Base-by-base conservation (phyloP, 2,113 vertebrate species). In the Sitta europaea region DNA sequence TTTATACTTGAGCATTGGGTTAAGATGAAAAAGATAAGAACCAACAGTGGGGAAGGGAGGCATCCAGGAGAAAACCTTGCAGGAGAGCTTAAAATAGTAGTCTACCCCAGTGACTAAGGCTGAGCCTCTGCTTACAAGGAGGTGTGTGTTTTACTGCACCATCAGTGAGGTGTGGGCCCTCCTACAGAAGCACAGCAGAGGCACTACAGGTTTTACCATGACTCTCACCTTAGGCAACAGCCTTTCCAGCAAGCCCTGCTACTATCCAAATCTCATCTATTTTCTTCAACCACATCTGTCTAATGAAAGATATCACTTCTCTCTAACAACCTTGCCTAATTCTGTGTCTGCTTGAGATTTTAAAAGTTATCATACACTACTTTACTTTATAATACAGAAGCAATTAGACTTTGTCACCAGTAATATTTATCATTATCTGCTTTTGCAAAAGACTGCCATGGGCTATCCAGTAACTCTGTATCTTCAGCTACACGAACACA, bases 351-450 rank as follows among this genome's bases (percentile, higher is more conserved):
- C 72, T 79, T 47, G 23, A 90, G 63, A 93, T 76, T 96, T 74
- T 51, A 66, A 11, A 86, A 95, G 71, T 90, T 90, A 94, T 70
- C 82, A 66, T 12, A 58, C 14, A 33, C 28, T 50, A 71, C 50
- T 87, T 82, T 93, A 76, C 45, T 94, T 92, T 40, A 66, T 93
- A 94, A 96, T 68, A 87, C 24, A 90, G 73, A 95, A 82, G 6
- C 88, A 89, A 96, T 96, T 92, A 94, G 66, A 86, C 55, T 72
- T 91, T 91, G 89, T 88, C 81, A 91, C 81, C 33, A 71, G 50
- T 61, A 91, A 71, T 58, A 78, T 43, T 43, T 43, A 62, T 55
- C 76, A 51, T 82, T 76, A 96, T 57, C 79, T 54, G 58, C 35
- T 86, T 48, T 92, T 88, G 62, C 50, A 54, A 66, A 90, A 93